Base-by-base conservation (phyloP, 2,797 vertebrate species). In the Eremophila alpestris region DNA sequence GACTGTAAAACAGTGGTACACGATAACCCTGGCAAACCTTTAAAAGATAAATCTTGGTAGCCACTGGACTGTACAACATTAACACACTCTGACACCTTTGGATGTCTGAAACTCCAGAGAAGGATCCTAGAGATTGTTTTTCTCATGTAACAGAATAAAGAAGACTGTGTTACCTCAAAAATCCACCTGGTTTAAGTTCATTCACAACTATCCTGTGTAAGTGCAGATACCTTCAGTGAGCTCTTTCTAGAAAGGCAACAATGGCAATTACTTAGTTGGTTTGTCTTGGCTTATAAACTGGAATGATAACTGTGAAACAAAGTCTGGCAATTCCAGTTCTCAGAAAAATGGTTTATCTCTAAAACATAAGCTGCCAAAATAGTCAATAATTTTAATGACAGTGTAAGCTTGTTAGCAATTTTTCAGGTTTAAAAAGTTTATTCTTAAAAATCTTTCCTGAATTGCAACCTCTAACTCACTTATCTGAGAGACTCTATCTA, bases 41-140 rank as follows among this genome's bases (percentile, higher is more conserved):
- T 92, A 48, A 64, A 91, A 80, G 85, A 95, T 94, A 94, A 90
- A 96, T 94, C 79, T 90, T 69, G 13, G 36, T 63, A 79, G 74
- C 54, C 32, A 60, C 52, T 89, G 64, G 73, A 85, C 74, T 90
- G 87, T 88, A 86, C 87, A 80, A 69, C 89, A 93, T 91, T 92
- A 90, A 58, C 78, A 88, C 52, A 11, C 40, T 54, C 60, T 81
- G 83, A 62, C 64, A 87, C 52, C 48, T 34, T 1, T 63, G 41
- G 78, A 60, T 83, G 29, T 71, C 54, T 5, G 3, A 71, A 78
- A 84, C 43, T 68, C 74, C 48, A n/a, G 59, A 87, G 54, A 20
- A 85, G 87, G 45, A 70, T 36, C 20, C 32, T 52, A 34, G 55
- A 67, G 51, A 11, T 62, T 36, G 17, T 63, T 90, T 79, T 84